Base-by-base conservation (phyloP, 2,888 invertebrate species). In the Liopterus haemorrhoidalis region DNA sequence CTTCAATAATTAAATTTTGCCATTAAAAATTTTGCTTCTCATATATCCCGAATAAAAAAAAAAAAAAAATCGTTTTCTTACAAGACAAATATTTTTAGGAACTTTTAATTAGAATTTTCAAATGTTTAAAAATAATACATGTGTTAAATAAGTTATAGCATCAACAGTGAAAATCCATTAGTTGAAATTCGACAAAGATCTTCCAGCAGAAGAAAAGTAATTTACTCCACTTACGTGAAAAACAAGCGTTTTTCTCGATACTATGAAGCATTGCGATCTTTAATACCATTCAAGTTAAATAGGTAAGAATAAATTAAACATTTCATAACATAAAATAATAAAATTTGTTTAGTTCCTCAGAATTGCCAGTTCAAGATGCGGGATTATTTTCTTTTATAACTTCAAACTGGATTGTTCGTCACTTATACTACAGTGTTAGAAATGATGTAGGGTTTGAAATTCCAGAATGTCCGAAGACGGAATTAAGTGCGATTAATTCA, bases 221-320 rank as follows among this genome's bases (percentile, higher is more conserved):
- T 39, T 3, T 39, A 39, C 21, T 45, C 45, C n/a, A 39, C 39
- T 9, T 45, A 45, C 11, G 27, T 33, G 20, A 38, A 38, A 8
- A 45, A 33, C 27, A 11, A 38, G 6, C 31, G 45, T 11, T 33
- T 45, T 39, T 45, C 45, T 2, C 38, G 45, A 45, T 45, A 45
- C 4, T 24, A 38, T 15, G 27, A 38, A 16, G 19, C 45, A n/a
- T 12, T 45, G 4, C 18, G 21, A 12, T 31, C 39, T 9, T 39
- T 45, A 32, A 8, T 39, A 11, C 38, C 45, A n/a, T n/a, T n/a
- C n/a, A n/a, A n/a, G n/a, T n/a, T n/a, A n/a, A n/a, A n/a, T n/a
- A n/a, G n/a, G n/a, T n/a, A n/a, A 25, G 12, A 25, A 12, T 25
- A 11, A 11, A 5, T 25, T 3, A 25, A n/a, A n/a, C n/a, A n/a